Evolutionary conservation across 2,113 vertebrate species (phyloP).

Genomic region (Cynopterus brachyotis): DNA sequence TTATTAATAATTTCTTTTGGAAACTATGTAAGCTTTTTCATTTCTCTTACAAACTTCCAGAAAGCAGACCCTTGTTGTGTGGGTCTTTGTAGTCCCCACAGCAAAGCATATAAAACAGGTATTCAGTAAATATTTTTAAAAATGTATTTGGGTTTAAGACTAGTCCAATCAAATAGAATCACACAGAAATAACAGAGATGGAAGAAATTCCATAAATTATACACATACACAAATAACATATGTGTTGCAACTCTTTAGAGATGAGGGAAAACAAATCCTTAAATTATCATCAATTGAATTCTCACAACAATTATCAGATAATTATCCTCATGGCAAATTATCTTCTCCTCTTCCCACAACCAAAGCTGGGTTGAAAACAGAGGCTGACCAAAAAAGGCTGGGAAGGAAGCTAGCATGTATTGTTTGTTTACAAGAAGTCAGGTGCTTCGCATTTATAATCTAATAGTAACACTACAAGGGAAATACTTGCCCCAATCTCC

Average conservation of each 20-base stretch:
- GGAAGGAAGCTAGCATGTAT: neutral
- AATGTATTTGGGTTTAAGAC: neutral
- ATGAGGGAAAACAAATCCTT: neutral
- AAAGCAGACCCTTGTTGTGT: neutral
- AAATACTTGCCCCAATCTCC: neutral
- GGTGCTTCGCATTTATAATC: neutral
- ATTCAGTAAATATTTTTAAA: neutral
- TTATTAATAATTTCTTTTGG: neutral
- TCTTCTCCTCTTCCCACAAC: neutral
- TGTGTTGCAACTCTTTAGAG: neutral
- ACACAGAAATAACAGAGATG: neutral
- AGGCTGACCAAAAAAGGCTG: neutral
- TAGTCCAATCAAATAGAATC: neutral
- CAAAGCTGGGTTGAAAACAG: neutral
- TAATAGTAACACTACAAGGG: neutral
- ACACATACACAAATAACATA: neutral
- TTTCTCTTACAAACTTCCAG: neutral
- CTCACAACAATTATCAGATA: neutral
- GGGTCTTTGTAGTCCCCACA: neutral
- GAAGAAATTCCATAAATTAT: neutral
- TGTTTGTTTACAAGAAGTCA: neutral
- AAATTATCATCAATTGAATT: slow-evolving; percentile 41
- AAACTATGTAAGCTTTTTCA: neutral
- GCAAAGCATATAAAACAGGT: neutral
- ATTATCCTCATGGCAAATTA: slow-evolving; percentile 14